A percentile compares a stretch with the other conserved stretches of the same genome.
These are phyloP conservation scores for Amphipoea oculea DNA, from an alignment of 2,888 invertebrate species.

Conservation along the genomic window DNA sequence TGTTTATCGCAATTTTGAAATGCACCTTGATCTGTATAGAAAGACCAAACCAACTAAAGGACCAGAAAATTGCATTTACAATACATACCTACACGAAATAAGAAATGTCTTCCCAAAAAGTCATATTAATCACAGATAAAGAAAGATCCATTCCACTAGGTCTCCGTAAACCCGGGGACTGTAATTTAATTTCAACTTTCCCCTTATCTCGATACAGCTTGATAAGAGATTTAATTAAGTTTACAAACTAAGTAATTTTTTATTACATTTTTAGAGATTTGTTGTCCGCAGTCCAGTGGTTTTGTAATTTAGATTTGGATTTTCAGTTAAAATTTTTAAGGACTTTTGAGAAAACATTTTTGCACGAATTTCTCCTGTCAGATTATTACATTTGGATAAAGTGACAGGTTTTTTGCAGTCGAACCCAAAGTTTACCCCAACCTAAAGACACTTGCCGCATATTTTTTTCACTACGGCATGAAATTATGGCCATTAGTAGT, in stretches of 20 bases:
- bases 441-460: not conserved
- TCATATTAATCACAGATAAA: slow-evolving; percentile 64
- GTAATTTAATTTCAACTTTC: slow-evolving; percentile 69
- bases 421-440: not conserved
- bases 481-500: not conserved
- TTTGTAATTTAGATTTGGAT: slow-evolving; percentile 56
- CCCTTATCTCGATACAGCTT: slow-evolving; percentile 66
- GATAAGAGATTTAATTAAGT: slow-evolving; percentile 69
- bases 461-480: not conserved
- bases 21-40: not conserved
- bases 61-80: not conserved
- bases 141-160: slow-evolving; percentile 61
- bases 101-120: slow-evolving; percentile 38
- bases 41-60: not conserved
- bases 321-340: slow-evolving; percentile 19
- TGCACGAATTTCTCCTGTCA: not conserved
- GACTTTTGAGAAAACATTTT: not conserved
- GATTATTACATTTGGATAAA: not conserved
- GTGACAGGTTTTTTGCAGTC: not conserved
- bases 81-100: slow-evolving; percentile 1
- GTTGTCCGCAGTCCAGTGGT: slow-evolving; percentile 49
- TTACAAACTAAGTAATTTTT: slow-evolving; percentile 64
- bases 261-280: slow-evolving; percentile 57
- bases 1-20: not conserved
- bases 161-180: slow-evolving; percentile 43